phyloP scores from a whole-genome alignment of 2,888 invertebrate genomes.

The Caenorhabditis uteleia region DNA sequence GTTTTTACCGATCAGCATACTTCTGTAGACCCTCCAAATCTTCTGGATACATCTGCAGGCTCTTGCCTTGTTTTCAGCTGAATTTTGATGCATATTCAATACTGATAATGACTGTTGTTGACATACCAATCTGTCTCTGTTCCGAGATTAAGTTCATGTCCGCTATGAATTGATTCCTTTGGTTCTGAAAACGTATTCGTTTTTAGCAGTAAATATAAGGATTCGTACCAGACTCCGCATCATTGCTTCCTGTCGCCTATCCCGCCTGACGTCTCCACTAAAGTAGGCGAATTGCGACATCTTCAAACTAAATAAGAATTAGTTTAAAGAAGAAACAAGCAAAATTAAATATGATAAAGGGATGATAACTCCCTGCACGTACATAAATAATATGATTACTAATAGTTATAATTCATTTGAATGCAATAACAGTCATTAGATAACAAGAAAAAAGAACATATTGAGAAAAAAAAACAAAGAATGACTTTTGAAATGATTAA shows the following conservation, averaged over 20 bases:
- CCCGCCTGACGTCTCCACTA: slow-evolving; percentile 33
- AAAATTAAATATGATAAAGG: too few relatives aligned
- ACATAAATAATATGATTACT: too few relatives aligned
- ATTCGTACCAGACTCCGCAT: slow-evolving; percentile 33
- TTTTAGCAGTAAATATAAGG: background rate
- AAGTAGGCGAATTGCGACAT: slow-evolving; percentile 45
- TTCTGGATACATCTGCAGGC: slow-evolving; percentile 20
- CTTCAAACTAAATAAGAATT: slow-evolving; percentile 10
- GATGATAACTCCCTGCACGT: too few relatives aligned
- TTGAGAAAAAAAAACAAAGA: too few relatives aligned
- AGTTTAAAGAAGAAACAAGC: too few relatives aligned
- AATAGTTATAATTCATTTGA: too few relatives aligned
- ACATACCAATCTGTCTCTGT: background rate
- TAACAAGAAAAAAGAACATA: too few relatives aligned
- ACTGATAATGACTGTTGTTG: background rate
- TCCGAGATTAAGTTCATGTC: slow-evolving; percentile 4
- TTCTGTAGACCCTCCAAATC: slow-evolving; percentile 9
- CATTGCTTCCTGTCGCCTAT: slow-evolving; percentile 50
- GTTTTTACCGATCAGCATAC: background rate
- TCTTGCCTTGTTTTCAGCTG: slow-evolving; percentile 13
- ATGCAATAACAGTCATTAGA: too few relatives aligned
- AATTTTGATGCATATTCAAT: slow-evolving; percentile 15
- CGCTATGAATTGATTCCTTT: slow-evolving; percentile 32
- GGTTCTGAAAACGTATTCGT: slow-evolving; percentile 28
- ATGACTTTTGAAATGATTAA: too few relatives aligned